Evolutionary conservation across 1,140 invertebrate species (phyloP).

Genomic region (Helicoverpa zea): DNA sequence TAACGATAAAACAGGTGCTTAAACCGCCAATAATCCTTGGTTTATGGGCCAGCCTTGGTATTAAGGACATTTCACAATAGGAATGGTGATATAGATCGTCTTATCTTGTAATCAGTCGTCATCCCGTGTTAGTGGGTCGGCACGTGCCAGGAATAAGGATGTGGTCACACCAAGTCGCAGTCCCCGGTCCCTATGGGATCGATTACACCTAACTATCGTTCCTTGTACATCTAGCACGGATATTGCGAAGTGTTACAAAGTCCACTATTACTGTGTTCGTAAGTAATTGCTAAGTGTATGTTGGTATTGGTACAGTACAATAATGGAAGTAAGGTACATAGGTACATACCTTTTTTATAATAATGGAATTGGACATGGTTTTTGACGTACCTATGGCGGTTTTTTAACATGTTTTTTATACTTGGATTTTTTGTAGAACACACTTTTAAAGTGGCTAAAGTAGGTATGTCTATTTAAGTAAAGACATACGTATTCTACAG

Average conservation of each 20-base stretch:
- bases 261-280: not conserved
- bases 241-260: not conserved
- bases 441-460: too few species aligned
- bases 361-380: too few species aligned
- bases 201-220: constrained; percentile 20
- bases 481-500: too few species aligned
- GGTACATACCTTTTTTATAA: too few species aligned
- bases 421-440: too few species aligned
- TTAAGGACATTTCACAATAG: constrained; percentile 30
- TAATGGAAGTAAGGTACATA: too few species aligned
- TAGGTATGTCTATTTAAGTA: too few species aligned
- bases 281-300: not conserved
- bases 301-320: not conserved
- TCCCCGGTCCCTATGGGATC: not conserved
- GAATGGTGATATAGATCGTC: constrained; percentile 27
- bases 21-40: constrained; percentile 1
- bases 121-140: constrained; percentile 62
- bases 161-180: constrained; percentile 6
- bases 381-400: not conserved
- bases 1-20: constrained; percentile 18
- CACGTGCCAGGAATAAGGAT: constrained; percentile 86
- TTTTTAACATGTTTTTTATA: too few species aligned
- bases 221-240: not conserved
- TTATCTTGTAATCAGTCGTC: constrained; percentile 47
- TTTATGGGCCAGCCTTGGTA: not conserved